phyloP scores from a whole-genome alignment of 1,140 invertebrate genomes.

The Monomorium pharaonis region DNA sequence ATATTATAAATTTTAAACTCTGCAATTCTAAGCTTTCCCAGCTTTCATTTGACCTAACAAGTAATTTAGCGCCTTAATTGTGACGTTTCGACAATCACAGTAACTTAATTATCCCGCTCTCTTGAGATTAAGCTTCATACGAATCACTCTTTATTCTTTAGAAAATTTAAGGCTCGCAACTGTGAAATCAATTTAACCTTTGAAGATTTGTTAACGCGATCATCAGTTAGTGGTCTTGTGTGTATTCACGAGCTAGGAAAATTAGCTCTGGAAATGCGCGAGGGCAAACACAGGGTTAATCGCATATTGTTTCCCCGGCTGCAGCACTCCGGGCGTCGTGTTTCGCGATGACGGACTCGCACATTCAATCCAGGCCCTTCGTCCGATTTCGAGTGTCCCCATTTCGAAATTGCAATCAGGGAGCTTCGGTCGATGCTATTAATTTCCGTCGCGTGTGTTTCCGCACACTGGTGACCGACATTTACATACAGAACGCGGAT shows the following conservation, averaged over 20 bases:
- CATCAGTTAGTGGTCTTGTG: background rate
- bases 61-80: background rate
- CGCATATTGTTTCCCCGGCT: background rate
- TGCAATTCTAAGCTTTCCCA: background rate
- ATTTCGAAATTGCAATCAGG: conserved; percentile 49
- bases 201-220: background rate
- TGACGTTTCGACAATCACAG: background rate
- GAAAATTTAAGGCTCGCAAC: background rate
- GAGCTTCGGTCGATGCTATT: conserved; percentile 9
- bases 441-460: conserved; percentile 32
- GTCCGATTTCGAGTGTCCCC: conserved; percentile 20
- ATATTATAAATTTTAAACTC: background rate
- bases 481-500: background rate
- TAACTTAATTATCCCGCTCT: background rate
- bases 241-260: background rate
- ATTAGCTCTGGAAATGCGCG: background rate
- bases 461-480: background rate
- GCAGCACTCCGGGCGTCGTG: background rate
- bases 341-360: background rate
- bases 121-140: background rate
- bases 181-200: background rate
- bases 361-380: background rate
- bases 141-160: background rate
- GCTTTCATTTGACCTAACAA: background rate
- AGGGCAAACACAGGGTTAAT: background rate